These are phyloP conservation scores for Bufo bufo DNA, from an alignment of 2,113 vertebrate species.

Conservation along the genomic window DNA sequence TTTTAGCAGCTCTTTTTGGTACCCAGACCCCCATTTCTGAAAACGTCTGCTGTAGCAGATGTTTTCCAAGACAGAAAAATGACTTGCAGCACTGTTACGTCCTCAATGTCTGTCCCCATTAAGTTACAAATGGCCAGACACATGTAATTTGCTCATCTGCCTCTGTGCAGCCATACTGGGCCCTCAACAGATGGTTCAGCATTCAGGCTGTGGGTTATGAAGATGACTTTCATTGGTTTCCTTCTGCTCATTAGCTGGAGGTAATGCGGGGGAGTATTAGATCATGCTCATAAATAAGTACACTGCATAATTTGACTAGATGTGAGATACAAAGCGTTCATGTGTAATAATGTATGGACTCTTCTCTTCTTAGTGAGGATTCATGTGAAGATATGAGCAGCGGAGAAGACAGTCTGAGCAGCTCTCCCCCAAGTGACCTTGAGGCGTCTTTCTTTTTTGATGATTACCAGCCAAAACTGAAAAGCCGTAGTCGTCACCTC, in stretches of 20 bases:
- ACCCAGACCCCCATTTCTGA: no score
- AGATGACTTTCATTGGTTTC: not conserved
- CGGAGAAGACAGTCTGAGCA: conserved; percentile 89
- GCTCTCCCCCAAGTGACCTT: conserved; percentile 80
- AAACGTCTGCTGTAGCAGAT: no score
- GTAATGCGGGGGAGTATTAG: not conserved
- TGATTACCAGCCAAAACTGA: conserved; percentile 71
- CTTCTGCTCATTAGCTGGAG: not conserved
- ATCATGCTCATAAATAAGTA: not conserved
- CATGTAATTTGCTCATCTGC: not conserved
- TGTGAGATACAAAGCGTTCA: not conserved
- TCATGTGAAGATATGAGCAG: conserved; percentile 91
- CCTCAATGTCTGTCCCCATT: not conserved
- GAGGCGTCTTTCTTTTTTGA: conserved; percentile 86
- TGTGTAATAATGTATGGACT: not conserved
- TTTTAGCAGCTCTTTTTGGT: no score
- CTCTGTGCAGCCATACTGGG: not conserved
- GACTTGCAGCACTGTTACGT: not conserved
- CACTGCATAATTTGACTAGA: not conserved
- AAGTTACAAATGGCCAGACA: not conserved
- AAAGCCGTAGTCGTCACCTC: conserved; percentile 65
- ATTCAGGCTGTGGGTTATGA: not conserved
- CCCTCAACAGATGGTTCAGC: not conserved
- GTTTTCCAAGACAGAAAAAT: no score
- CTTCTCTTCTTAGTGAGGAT: conserved; percentile 80